Conservation (phyloP, 2,888 invertebrate species). For the Sphaeridia pumilis region DNA sequence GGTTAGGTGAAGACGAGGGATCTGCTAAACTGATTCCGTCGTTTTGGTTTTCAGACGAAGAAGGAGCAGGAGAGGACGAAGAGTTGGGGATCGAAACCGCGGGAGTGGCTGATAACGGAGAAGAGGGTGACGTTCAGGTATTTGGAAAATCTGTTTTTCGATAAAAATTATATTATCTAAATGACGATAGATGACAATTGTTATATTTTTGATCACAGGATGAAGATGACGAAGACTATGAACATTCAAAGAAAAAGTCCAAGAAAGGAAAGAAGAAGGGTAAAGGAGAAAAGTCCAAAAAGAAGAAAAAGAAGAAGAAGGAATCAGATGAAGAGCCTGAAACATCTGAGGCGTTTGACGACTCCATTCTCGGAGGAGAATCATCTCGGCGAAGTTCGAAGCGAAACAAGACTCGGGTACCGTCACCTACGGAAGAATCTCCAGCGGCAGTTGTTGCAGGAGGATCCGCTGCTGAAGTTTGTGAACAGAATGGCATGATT, state of each 20-base stretch:
- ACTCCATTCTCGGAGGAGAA: slow-evolving; percentile 56
- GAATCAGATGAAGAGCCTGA: slow-evolving; percentile 40
- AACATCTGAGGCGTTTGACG: slow-evolving; percentile 62
- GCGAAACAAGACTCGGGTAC: slow-evolving; percentile 23
- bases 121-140: background rate
- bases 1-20: too few species aligned
- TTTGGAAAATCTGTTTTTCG: background rate
- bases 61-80: slow-evolving; percentile 2
- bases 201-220: too few species aligned
- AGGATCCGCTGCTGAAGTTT: slow-evolving; percentile 85
- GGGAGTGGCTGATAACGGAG: background rate
- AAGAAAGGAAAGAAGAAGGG: slow-evolving; percentile 90
- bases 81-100: background rate
- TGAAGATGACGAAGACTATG: slow-evolving; percentile 61
- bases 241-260: slow-evolving; percentile 48
- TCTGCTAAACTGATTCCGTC: too few species aligned
- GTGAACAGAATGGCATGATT: slow-evolving; percentile 73
- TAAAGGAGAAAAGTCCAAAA: slow-evolving; percentile 78
- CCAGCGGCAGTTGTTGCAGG: slow-evolving; percentile 5
- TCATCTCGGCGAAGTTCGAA: slow-evolving; percentile 44
- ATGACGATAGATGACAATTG: too few species aligned
- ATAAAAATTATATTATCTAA: too few species aligned
- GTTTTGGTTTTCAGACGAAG: too few species aligned
- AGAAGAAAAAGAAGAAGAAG: slow-evolving; percentile 89
- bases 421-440: slow-evolving; percentile 11